Evolutionary conservation across 2,888 invertebrate species (phyloP).

Genomic region (Dyspetes luteomarginatus): DNA sequence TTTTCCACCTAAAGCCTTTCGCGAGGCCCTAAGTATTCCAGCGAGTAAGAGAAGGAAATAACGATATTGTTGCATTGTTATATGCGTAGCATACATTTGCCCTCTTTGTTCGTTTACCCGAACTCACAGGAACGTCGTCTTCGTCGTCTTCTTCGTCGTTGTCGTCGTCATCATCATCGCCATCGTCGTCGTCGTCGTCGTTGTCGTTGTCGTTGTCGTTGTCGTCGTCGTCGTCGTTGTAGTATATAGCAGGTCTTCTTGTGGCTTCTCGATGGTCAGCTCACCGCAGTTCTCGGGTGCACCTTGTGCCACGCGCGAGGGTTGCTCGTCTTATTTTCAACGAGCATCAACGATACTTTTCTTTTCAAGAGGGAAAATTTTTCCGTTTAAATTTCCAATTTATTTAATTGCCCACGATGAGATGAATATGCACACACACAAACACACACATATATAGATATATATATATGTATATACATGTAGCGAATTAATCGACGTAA

Average conservation of each 20-base stretch:
- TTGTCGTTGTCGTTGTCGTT: no score
- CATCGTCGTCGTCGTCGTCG: constrained; percentile 32
- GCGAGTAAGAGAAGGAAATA: constrained; percentile 34
- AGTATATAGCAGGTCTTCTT: constrained; percentile 41
- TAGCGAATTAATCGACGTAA: constrained; percentile 16
- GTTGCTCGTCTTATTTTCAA: constrained; percentile 25
- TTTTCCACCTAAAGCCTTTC: constrained; percentile 57
- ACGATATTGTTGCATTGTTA: constrained; percentile 30
- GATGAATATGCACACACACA: neutral
- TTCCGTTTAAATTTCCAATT: no score
- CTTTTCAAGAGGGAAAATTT: neutral
- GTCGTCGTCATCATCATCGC: constrained; percentile 35
- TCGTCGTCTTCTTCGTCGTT: constrained; percentile 32
- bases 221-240: constrained; percentile 38
- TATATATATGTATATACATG: no score
- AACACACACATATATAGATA: no score
- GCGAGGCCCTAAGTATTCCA: constrained; percentile 50
- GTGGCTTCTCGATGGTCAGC: constrained; percentile 58
- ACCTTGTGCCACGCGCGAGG: constrained; percentile 55
- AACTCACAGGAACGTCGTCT: constrained; percentile 27
- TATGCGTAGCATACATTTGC: constrained; percentile 21
- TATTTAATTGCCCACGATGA: neutral
- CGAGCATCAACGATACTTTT: neutral
- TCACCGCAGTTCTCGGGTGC: constrained; percentile 59
- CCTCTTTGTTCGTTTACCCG: constrained; percentile 55